phyloP scores from a whole-genome alignment of 2,113 vertebrate genomes.

The Protomyctophum bolini region DNA sequence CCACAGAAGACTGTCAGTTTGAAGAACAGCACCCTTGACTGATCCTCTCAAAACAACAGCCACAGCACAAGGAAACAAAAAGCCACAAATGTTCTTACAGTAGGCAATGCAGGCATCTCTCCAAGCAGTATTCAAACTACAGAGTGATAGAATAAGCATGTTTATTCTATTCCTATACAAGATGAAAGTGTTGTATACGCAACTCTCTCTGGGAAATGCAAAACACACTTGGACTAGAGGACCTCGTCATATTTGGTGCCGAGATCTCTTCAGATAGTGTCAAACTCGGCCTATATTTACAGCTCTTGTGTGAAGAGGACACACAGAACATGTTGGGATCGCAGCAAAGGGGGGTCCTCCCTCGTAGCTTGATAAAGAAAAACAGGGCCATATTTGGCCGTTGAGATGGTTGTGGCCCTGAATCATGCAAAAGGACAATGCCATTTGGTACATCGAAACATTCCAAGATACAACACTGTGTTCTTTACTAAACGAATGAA shows the following conservation, averaged over 20 bases:
- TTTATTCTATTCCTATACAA: slow-evolving; percentile 41
- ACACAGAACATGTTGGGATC: slow-evolving; percentile 62
- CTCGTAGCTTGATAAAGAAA: slow-evolving; percentile 62
- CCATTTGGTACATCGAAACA: not conserved
- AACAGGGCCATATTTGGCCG: slow-evolving; percentile 75
- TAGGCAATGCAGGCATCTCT: slow-evolving; percentile 11
- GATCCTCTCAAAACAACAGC: slow-evolving; percentile 39
- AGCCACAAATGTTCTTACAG: slow-evolving; percentile 48
- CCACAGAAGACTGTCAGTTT: slow-evolving; percentile 6
- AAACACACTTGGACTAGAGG: slow-evolving; percentile 23
- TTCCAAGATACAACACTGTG: not conserved
- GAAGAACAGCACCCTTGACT: slow-evolving; percentile 20
- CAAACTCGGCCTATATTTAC: slow-evolving; percentile 59
- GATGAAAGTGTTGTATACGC: slow-evolving; percentile 26
- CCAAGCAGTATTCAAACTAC: slow-evolving; percentile 32
- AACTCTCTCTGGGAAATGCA: slow-evolving; percentile 26
- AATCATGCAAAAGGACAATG: slow-evolving; percentile 47
- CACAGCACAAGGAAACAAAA: slow-evolving; percentile 42
- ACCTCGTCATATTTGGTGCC: slow-evolving; percentile 49
- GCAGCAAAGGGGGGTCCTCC: slow-evolving; percentile 64
- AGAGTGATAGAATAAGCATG: slow-evolving; percentile 35
- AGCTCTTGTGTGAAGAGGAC: slow-evolving; percentile 66
- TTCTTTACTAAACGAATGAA: not conserved
- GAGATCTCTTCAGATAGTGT: slow-evolving; percentile 63
- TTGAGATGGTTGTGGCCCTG: slow-evolving; percentile 55